These are phyloP conservation scores for Leuciscus idus DNA, from an alignment of 2,113 vertebrate species.

Conservation along the genomic window DNA sequence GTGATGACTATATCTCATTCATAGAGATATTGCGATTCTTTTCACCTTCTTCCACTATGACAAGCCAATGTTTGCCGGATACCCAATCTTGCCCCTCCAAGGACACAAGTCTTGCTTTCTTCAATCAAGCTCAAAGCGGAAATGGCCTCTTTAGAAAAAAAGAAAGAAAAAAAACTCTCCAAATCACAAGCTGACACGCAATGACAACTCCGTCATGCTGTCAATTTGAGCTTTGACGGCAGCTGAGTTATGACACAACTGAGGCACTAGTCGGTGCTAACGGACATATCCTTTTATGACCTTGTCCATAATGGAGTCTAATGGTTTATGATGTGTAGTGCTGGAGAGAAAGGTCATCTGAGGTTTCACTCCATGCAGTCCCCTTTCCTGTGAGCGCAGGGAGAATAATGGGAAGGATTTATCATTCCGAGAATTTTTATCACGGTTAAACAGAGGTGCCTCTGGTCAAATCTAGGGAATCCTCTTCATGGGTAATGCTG, in stretches of 20 bases:
- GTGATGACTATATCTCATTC: constrained; percentile 20
- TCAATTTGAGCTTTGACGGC: constrained; percentile 60
- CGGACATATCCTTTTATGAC: constrained; percentile 66
- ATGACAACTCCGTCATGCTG: constrained; percentile 68
- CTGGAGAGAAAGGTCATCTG: constrained; percentile 60
- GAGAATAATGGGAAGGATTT: background rate
- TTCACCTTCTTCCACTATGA: background rate
- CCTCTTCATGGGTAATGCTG: constrained; percentile 8
- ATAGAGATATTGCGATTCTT: background rate
- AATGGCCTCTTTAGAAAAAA: constrained; percentile 9
- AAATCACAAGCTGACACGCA: constrained; percentile 57
- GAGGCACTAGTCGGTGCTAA: constrained; percentile 65
- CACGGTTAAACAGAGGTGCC: constrained; percentile 43
- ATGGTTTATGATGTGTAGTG: constrained; percentile 59
- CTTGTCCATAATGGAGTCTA: constrained; percentile 67
- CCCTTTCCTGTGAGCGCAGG: constrained; percentile 19
- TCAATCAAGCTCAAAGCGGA: constrained; percentile 27
- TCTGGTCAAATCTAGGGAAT: constrained; percentile 38
- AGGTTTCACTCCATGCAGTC: background rate
- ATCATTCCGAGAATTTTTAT: constrained; percentile 39
- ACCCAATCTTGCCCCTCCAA: constrained; percentile 51
- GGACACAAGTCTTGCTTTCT: constrained; percentile 38
- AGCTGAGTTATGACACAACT: constrained; percentile 47
- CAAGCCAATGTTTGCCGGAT: constrained; percentile 45
- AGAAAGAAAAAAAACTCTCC: background rate